Evolutionary conservation across 2,113 vertebrate species (phyloP).

Genomic region (Calyptomena viridis): DNA sequence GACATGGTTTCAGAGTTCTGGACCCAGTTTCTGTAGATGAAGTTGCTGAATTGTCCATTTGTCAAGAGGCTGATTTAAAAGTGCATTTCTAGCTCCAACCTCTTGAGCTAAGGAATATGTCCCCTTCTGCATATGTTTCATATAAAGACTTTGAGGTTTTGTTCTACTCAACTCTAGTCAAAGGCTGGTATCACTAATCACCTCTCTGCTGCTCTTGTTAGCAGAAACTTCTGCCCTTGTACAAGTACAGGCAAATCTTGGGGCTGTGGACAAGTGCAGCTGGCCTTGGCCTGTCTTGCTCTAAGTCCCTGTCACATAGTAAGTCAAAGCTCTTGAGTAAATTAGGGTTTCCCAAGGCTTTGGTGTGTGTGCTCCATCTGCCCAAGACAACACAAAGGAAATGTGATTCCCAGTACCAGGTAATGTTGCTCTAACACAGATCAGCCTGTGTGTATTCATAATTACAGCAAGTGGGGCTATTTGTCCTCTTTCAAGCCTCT

Average conservation of each 20-base stretch:
- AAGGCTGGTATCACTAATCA: background rate
- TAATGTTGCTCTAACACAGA: background rate
- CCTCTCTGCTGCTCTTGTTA: background rate
- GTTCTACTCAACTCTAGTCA: background rate
- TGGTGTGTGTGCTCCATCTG: background rate
- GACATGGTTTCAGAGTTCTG: background rate
- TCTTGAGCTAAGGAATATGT: background rate
- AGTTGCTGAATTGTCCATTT: background rate
- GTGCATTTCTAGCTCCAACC: background rate
- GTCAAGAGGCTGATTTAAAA: background rate
- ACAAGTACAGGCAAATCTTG: background rate
- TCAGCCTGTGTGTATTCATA: background rate
- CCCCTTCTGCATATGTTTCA: background rate
- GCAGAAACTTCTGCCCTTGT: background rate
- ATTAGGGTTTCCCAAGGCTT: background rate
- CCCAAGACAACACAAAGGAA: background rate
- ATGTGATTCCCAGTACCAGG: background rate
- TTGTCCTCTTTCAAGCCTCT: background rate
- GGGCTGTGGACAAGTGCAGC: background rate
- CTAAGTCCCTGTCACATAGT: background rate
- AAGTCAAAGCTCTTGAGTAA: background rate
- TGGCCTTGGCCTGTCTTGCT: background rate
- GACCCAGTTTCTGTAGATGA: background rate
- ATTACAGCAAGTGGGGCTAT: background rate
- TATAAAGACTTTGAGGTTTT: background rate